Evolutionary conservation across 2,113 vertebrate genomes (phyloP).

Genomic region (Heterotis niloticus): DNA sequence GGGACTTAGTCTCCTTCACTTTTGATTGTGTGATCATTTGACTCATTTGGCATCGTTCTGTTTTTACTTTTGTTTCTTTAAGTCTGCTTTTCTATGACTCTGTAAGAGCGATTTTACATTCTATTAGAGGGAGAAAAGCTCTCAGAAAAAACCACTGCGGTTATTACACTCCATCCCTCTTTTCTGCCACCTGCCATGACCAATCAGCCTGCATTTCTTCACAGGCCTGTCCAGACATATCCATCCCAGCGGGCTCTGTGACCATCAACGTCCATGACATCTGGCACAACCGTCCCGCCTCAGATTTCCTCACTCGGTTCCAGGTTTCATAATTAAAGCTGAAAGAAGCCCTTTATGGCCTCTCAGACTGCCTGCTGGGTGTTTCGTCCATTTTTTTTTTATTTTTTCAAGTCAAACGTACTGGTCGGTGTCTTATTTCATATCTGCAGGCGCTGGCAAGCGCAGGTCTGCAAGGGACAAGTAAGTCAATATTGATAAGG

Average conservation of each 20-base stretch:
- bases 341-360: background rate
- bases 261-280: constrained; percentile 23
- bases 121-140: constrained; percentile 3
- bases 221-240: constrained; percentile 21
- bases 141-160: background rate
- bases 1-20: no score
- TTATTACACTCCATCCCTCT: constrained; percentile 2
- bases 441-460: background rate
- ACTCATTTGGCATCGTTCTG: background rate
- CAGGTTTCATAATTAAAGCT: background rate
- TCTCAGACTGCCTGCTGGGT: background rate
- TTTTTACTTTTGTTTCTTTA: background rate
- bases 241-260: constrained; percentile 15
- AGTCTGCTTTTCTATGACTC: background rate
- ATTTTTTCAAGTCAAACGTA: background rate
- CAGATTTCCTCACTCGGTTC: background rate
- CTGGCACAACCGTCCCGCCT: no score
- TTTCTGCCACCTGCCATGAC: constrained; percentile 10
- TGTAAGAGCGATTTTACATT: background rate
- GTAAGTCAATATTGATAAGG: constrained; percentile 21
- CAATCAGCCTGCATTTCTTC: constrained; percentile 5
- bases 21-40: background rate
- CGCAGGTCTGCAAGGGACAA: background rate
- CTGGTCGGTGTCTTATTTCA: no score
- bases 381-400: background rate